Base-by-base conservation (phyloP, 1,140 invertebrate genomes). In the Drosophila carrolli region DNA sequence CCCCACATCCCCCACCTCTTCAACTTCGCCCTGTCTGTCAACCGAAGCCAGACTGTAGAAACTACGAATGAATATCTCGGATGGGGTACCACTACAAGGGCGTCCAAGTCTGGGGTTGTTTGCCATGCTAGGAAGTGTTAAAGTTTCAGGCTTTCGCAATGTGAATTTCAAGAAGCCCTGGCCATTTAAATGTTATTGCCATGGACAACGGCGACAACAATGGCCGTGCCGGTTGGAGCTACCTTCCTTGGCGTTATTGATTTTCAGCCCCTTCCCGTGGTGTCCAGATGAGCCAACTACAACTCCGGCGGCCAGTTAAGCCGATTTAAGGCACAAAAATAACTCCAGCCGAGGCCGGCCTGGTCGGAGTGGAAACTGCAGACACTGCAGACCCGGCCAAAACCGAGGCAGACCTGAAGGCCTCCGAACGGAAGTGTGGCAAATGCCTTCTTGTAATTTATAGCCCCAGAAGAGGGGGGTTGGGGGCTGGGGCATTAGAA, bases 361-460 rank as follows among this genome's bases (percentile, higher is more conserved):
- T 11, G 77, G 53, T 38, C 13, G 29, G 29, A 32, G 37, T 37
- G 82, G 80, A 71, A 71, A 77, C 61, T 73, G 58, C 62, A 67
- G 78, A 58, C 62, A 81, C 58, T 78, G 84, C 58, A 86, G 75
- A 70, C 68, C 66, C 59, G 62, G 47, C 23, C 35, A 59, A 35
- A 47, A 23, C 23, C 23, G 23, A 23, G 23, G 84, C 58, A 86
- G 79, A 50, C 59, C 58, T 32, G 55, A 38, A 62, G 73, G 47
- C 54, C 29, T 37, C 35, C 62, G 51, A 56, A 55, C 79, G 84
- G 84, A 89, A 88, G 76, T 89, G 84, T 88, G 83, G 83, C 83
- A 80, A 88, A 89, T 88, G 80, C 75, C 73, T 68, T 83, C 71
- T 86, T 84, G 80, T 89, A 88, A 88, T 88, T 88, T 88, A 88